Evolutionary conservation across 2,888 invertebrate species (phyloP).

Genomic region (Stenichneumon culpator): DNA sequence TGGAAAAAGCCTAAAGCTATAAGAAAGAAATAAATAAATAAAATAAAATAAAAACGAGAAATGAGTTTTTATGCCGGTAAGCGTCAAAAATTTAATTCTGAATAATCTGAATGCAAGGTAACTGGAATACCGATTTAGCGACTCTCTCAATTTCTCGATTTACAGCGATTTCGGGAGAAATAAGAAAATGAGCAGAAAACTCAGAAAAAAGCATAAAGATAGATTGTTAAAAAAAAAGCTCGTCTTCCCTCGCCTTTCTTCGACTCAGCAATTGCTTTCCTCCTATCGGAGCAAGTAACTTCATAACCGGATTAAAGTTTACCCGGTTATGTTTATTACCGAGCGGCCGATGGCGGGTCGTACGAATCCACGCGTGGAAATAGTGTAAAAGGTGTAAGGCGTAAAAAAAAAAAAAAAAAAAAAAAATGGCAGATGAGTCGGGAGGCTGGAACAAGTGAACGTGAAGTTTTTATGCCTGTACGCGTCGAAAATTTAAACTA

Average conservation of each 20-base stretch:
- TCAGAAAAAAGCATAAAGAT: background rate
- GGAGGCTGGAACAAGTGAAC: background rate
- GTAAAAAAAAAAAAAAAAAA: background rate
- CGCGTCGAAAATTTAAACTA: conserved; percentile 53
- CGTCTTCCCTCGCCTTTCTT: background rate
- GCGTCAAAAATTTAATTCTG: conserved; percentile 39
- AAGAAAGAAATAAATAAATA: background rate
- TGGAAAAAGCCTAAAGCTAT: conserved; percentile 28
- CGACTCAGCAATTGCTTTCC: background rate
- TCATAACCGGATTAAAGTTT: background rate
- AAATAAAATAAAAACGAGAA: conserved; percentile 25
- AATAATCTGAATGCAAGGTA: conserved; percentile 18
- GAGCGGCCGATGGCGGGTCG: background rate
- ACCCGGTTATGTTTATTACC: background rate
- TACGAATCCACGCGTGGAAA: conserved; percentile 15
- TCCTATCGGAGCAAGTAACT: conserved; percentile 1
- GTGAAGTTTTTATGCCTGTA: conserved; percentile 29
- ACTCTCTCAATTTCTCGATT: conserved; percentile 12
- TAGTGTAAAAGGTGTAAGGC: conserved; percentile 26
- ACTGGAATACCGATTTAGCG: conserved; percentile 28
- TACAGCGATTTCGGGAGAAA: background rate
- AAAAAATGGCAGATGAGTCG: conserved; percentile 28
- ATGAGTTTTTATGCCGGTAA: conserved; percentile 31
- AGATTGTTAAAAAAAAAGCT: background rate
- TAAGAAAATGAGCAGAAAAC: conserved; percentile 38